Evolutionary conservation across 2,113 vertebrate species (phyloP).

Genomic region (Gymnorhina tibicen): DNA sequence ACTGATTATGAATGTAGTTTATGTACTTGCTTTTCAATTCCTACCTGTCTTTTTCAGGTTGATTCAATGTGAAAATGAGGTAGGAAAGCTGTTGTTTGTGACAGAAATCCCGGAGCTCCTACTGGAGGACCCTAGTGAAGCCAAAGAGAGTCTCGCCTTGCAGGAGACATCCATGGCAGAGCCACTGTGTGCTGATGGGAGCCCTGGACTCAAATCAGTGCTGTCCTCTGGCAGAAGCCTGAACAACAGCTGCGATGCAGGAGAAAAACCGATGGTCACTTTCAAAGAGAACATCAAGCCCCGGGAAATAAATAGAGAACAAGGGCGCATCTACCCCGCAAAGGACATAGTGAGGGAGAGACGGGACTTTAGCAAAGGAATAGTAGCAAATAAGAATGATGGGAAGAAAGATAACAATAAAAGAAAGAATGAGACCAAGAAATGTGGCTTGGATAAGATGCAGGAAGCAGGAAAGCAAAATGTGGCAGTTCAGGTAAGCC

Average conservation of each 20-base stretch:
- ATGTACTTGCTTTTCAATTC: background rate
- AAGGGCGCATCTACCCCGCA: constrained; percentile 73
- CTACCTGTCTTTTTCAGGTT: constrained; percentile 75
- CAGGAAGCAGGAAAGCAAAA: constrained; percentile 82
- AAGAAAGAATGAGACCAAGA: constrained; percentile 90
- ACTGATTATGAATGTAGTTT: background rate
- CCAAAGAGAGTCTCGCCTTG: constrained; percentile 83
- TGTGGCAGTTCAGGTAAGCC: constrained; percentile 84
- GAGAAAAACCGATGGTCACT: constrained; percentile 91
- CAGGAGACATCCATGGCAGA: constrained; percentile 86
- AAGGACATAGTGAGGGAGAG: constrained; percentile 85
- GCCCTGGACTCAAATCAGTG: constrained; percentile 87
- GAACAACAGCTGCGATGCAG: constrained; percentile 80
- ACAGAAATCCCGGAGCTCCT: constrained; percentile 91
- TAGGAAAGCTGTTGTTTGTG: constrained; percentile 89
- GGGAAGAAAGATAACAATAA: constrained; percentile 87
- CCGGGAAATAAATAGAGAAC: constrained; percentile 84
- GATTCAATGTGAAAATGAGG: constrained; percentile 86
- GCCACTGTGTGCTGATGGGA: constrained; percentile 74
- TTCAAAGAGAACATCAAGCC: constrained; percentile 99
- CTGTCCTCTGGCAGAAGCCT: constrained; percentile 86
- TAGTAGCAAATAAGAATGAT: constrained; percentile 79
- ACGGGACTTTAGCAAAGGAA: constrained; percentile 81
- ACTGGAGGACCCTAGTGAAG: constrained; percentile 87
- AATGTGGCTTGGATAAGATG: constrained; percentile 78